Conservation (phyloP, 2,113 vertebrate species). For the Pipa parva region DNA sequence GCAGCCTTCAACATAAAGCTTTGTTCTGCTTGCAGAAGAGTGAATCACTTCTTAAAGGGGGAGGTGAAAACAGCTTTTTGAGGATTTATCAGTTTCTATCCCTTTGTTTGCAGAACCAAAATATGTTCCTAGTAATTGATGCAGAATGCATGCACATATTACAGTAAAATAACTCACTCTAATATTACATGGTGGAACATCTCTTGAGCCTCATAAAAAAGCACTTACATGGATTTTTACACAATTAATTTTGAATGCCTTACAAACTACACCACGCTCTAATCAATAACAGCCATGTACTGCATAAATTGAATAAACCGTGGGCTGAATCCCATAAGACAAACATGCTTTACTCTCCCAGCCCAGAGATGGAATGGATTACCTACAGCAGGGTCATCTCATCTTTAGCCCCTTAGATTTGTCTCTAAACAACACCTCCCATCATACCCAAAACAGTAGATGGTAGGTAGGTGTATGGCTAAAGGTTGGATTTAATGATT, state of each 20-base stretch:
- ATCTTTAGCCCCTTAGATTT: no score
- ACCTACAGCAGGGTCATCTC: no score
- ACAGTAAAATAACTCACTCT: conserved; percentile 44
- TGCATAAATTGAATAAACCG: conserved; percentile 48
- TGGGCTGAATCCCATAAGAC: conserved; percentile 45
- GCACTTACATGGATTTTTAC: conserved; percentile 55
- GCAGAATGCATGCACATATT: conserved; percentile 47
- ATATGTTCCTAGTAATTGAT: conserved; percentile 23
- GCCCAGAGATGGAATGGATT: conserved; percentile 47
- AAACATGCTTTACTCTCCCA: conserved; percentile 42
- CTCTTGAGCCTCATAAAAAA: conserved; percentile 60
- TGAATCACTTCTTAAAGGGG: background rate
- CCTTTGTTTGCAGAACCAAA: conserved; percentile 11
- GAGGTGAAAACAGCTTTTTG: background rate
- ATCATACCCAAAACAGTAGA: no score
- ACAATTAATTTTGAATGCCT: conserved; percentile 62
- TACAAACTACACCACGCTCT: conserved; percentile 46
- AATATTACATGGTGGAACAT: conserved; percentile 40
- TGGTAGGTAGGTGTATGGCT: no score
- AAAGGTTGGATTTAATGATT: no score
- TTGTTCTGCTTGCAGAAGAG: background rate
- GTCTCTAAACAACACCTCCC: no score
- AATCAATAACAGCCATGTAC: conserved; percentile 50
- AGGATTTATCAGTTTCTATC: conserved; percentile 18
- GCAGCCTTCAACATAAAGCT: background rate